These are phyloP conservation scores for Heloderma charlesbogerti DNA, from an alignment of 2,113 vertebrate genomes.

Conservation along the genomic window DNA sequence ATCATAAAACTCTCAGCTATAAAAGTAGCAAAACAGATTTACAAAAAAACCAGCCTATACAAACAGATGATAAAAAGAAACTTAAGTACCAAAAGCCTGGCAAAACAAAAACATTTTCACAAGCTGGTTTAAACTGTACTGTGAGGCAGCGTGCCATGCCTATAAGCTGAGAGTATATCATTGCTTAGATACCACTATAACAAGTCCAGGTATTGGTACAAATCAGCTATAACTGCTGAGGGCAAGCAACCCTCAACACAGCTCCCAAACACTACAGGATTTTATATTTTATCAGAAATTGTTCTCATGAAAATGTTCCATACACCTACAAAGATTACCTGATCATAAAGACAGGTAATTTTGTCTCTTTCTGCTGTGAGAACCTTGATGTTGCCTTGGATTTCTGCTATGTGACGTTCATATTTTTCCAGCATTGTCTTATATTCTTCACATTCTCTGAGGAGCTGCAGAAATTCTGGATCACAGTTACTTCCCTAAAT, in stretches of 20 bases:
- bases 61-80: background rate
- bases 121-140: background rate
- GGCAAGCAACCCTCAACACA: background rate
- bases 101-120: background rate
- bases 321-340: conserved; percentile 66
- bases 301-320: conserved; percentile 5
- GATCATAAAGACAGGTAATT: conserved; percentile 76
- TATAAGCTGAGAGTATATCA: background rate
- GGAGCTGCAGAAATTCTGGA: conserved; percentile 76
- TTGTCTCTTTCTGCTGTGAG: conserved; percentile 84
- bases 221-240: background rate
- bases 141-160: background rate
- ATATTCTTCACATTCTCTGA: conserved; percentile 79
- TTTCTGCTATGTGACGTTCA: conserved; percentile 80
- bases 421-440: conserved; percentile 79
- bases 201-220: background rate
- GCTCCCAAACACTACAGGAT: background rate
- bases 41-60: background rate
- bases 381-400: conserved; percentile 83
- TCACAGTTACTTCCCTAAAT: conserved; percentile 75
- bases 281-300: background rate
- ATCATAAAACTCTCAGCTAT: background rate
- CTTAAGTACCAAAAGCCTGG: background rate
- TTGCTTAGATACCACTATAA: background rate
- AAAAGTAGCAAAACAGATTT: background rate